A percentile compares a stretch with the other conserved stretches of the same genome.
These are phyloP conservation scores for Bhutanitis thaidina DNA, from an alignment of 2,888 invertebrate species.

Conservation along the genomic window DNA sequence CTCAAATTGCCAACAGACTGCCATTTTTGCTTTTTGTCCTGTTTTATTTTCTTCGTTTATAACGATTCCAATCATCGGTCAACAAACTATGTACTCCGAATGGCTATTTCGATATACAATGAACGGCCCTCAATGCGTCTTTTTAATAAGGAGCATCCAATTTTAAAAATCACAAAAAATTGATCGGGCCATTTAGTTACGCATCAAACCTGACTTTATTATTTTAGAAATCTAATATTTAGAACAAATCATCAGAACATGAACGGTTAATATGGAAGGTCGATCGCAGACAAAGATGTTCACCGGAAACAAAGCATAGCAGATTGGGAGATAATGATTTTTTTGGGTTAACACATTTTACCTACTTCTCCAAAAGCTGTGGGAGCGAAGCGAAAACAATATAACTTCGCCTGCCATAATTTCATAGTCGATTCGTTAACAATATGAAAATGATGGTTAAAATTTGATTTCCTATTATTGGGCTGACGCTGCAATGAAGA, in stretches of 20 bases:
- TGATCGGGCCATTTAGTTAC: slow-evolving; percentile 49
- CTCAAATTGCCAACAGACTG: slow-evolving; percentile 55
- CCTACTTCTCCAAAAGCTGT: slow-evolving; percentile 45
- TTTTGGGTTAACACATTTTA: slow-evolving; percentile 60
- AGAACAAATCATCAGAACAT: slow-evolving; percentile 50
- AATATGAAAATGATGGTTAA: slow-evolving; percentile 60
- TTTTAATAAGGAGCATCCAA: slow-evolving; percentile 28
- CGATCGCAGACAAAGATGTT: slow-evolving; percentile 70
- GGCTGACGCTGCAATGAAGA: slow-evolving; percentile 55
- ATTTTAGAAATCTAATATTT: slow-evolving; percentile 59
- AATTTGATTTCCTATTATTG: slow-evolving; percentile 67
- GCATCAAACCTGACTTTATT: slow-evolving; percentile 42
- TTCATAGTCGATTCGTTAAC: slow-evolving; percentile 71
- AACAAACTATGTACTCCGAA: slow-evolving; percentile 40
- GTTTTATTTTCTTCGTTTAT: slow-evolving; percentile 49
- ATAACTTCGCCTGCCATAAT: slow-evolving; percentile 55
- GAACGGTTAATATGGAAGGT: slow-evolving; percentile 44
- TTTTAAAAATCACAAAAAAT: slow-evolving; percentile 24
- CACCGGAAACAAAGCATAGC: slow-evolving; percentile 71
- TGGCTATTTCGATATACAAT: slow-evolving; percentile 40
- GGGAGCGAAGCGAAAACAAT: slow-evolving; percentile 63
- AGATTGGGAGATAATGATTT: slow-evolving; percentile 58
- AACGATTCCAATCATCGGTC: slow-evolving; percentile 52
- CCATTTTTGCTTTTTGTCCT: slow-evolving; percentile 54
- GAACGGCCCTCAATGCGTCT: slow-evolving; percentile 27